Evolutionary conservation across 2,113 vertebrate genomes (phyloP), one percentile per base, ranked within the genome.

Genomic region (Aegotheles bennettii): DNA sequence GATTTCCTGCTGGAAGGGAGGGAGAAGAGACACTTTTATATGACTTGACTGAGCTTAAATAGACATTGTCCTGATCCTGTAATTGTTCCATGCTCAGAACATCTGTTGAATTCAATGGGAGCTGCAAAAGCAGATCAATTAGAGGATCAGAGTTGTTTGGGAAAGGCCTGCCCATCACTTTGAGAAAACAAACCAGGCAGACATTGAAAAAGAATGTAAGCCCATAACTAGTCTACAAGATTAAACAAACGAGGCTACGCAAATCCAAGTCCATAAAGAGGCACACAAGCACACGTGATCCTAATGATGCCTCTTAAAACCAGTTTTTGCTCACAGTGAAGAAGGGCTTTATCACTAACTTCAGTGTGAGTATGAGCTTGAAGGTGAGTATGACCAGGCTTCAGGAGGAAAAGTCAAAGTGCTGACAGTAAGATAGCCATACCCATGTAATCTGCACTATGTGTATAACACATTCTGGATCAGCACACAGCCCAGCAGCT

Each of bases 81-180:
- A 92, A 91, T 81, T 93, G 82, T 90, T 81, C 61, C 71, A 56
- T 38, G 35, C 60, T 70, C 67, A 60, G 63, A 91, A 82, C 78
- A 89, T 70, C 56, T 65, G 81, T 11, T 94, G 78, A 94, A 95
- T 88, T 88, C 60, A 90, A 42, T 19, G 68, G 68, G 69, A 94
- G 79, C 85, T 87, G 91, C 79, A 93, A 94, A 92, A 61, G 64
- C 78, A 94, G 93, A 95, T 95, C 90, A 94, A 81, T 91, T 94
- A 95, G 92, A 90, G 87, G 76, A 93, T 92, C 93, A 95, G 79
- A 88, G 75, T 60, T 93, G 87, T 84, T 94, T 94, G 91, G 85
- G 89, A 70, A 95, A 92, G 65, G 73, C 67, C 78, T 95, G 91
- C 79, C 93, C 78, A 88, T 90, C 87, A 83, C 77, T 90, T 78